Base-by-base conservation (phyloP, 2,113 vertebrate species). In the Eidolon helvum region DNA sequence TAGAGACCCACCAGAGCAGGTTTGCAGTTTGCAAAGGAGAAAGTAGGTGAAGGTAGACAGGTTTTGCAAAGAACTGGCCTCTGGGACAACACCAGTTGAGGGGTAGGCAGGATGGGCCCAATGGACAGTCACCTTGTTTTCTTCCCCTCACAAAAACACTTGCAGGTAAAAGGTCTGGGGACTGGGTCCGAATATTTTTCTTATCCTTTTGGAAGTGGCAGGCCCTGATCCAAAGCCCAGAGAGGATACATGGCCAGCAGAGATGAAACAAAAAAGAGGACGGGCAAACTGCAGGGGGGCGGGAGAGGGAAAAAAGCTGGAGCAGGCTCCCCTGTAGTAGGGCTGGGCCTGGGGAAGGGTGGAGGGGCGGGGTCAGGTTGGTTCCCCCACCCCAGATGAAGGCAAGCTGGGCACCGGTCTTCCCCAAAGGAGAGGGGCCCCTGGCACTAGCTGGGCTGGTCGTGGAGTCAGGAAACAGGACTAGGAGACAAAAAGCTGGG, bases 281-380 rank as follows among this genome's bases (percentile, higher is more conserved):
- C 30, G 0, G 11, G 75, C 48, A 30, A 15, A 35, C 35, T 15
- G 28, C 9, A 0, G 24, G 3, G 33, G 11, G 21, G 16, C 10
- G 3, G 22, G 9, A 7, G 11, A 28, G 33, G 10, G 10, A 4
- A 28, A 15, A 18, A 53, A 43, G 75, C 21, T 2, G 11, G 3
- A 21, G 50, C 30, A 45, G 33, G 57, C 57, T 2, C 12, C 16
- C 35, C 38, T 10, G n/a, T 1, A 50, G 9, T 61, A 6, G 10
- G 14, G 50, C 9, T 10, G 40, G 59, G 69, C n/a, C 28, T 14
- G 2, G 35, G 21, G 12, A 18, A 5, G 40, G 35, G 30, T 1
- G 0, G 26, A 26, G n/a, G 21, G 3, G 40, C 0, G 0, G 1
- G 35, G 74, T 43, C 5, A 7, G n/a, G 26, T 24, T 2, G 3